These are phyloP conservation scores for Zaprionus gabonicus DNA, from an alignment of 1,140 invertebrate genomes.

Conservation along the genomic window DNA sequence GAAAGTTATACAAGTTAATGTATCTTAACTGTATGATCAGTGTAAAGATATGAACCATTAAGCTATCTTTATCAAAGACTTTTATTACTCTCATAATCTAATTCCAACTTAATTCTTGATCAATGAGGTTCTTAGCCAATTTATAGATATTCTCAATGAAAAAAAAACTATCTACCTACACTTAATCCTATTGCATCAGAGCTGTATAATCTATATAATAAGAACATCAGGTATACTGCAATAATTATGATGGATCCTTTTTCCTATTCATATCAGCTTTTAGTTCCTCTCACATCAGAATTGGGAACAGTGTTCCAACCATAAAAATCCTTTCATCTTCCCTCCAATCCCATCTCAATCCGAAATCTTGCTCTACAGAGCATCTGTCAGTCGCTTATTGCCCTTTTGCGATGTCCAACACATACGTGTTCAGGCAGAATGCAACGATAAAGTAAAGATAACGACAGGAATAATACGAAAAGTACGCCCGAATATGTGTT, in stretches of 20 bases:
- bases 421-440: slow-evolving; percentile 36
- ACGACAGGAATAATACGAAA: slow-evolving; percentile 29
- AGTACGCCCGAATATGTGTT: slow-evolving; percentile 61
- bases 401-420: neutral
- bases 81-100: neutral
- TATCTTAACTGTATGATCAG: no score
- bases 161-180: neutral
- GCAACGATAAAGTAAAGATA: slow-evolving; percentile 47
- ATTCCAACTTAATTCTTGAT: neutral
- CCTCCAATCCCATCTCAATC: neutral
- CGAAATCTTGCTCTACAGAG: neutral
- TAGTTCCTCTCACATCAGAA: no score
- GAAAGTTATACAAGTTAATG: no score
- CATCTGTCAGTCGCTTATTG: neutral
- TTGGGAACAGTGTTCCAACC: no score
- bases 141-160: neutral
- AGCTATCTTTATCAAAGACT: no score
- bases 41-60: no score
- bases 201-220: no score
- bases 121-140: neutral
- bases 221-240: no score
- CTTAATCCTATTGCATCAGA: no score
- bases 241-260: no score
- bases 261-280: no score
- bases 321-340: neutral